phyloP scores from a whole-genome alignment of 2,888 invertebrate genomes.

The Zygogramma bicolorata region DNA sequence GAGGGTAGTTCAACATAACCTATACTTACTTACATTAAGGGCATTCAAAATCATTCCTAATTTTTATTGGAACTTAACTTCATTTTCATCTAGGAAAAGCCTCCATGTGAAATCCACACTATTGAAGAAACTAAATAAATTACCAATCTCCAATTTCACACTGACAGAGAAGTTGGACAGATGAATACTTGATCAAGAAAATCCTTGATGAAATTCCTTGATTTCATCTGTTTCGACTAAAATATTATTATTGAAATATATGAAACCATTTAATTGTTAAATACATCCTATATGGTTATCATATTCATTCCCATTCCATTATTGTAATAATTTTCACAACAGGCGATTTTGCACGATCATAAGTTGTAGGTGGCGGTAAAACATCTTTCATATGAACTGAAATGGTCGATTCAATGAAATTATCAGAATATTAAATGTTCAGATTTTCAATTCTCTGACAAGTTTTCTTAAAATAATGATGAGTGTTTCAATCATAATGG shows the following conservation, averaged over 20 bases:
- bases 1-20: conserved; percentile 56
- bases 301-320: conserved; percentile 35
- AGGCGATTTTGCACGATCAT: conserved; percentile 44
- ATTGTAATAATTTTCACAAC: conserved; percentile 45
- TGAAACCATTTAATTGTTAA: conserved; percentile 12
- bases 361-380: conserved; percentile 50
- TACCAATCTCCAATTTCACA: conserved; percentile 41
- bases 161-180: conserved; percentile 52
- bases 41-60: conserved; percentile 61
- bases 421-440: too few relatives aligned
- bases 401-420: not conserved
- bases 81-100: conserved; percentile 43
- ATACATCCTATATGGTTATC: not conserved
- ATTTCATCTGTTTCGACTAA: conserved; percentile 9
- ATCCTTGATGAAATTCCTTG: conserved; percentile 34
- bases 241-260: not conserved
- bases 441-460: too few relatives aligned
- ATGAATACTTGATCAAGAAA: conserved; percentile 50
- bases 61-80: conserved; percentile 45
- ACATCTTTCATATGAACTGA: conserved; percentile 42
- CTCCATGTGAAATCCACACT: conserved; percentile 45
- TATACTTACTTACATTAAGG: conserved; percentile 62
- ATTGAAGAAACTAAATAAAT: conserved; percentile 40
- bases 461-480: too few relatives aligned
- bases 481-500: too few relatives aligned